Conservation (phyloP, 2,797 vertebrate species). For the Malacoctenus gilli region DNA sequence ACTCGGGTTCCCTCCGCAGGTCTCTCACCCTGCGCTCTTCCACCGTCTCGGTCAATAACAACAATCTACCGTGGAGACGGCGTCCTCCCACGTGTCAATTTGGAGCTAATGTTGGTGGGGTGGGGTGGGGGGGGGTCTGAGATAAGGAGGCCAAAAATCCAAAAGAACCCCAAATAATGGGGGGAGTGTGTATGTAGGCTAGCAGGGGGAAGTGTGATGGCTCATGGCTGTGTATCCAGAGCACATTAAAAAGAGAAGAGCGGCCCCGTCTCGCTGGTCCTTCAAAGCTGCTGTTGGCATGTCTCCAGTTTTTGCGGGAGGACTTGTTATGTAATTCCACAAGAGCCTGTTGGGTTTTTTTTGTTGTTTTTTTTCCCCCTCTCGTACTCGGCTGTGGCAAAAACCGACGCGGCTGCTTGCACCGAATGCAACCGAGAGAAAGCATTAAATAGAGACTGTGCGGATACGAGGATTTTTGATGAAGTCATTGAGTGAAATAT, state of each 20-base stretch:
- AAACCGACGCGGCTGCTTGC: conserved; percentile 25
- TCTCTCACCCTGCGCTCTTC: conserved; percentile 38
- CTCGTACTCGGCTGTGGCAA: conserved; percentile 37
- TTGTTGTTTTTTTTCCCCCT: no score
- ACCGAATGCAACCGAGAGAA: conserved; percentile 22
- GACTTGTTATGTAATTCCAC: conserved; percentile 71
- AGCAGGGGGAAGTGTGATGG: conserved; percentile 44
- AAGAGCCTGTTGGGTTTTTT: conserved; percentile 44
- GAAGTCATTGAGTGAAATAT: conserved; percentile 21
- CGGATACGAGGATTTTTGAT: neutral
- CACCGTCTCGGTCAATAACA: conserved; percentile 60
- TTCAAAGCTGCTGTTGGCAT: conserved; percentile 69
- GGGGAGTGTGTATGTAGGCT: conserved; percentile 44
- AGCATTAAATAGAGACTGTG: neutral
- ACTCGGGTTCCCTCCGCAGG: conserved; percentile 31
- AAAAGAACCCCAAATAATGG: conserved; percentile 19
- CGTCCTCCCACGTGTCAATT: conserved; percentile 36
- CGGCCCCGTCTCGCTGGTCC: conserved; percentile 54
- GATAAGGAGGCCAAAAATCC: conserved; percentile 29
- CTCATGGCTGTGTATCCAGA: conserved; percentile 64
- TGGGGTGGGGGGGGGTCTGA: conserved; percentile 18
- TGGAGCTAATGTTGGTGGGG: conserved; percentile 44
- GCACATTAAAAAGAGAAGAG: conserved; percentile 72
- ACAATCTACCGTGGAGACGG: conserved; percentile 36
- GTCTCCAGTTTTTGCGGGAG: conserved; percentile 66